A percentile compares a stretch with the other conserved stretches of the same genome.
These are phyloP conservation scores for Rotaria macrura DNA, from an alignment of 2,888 invertebrate species.

Conservation along the genomic window DNA sequence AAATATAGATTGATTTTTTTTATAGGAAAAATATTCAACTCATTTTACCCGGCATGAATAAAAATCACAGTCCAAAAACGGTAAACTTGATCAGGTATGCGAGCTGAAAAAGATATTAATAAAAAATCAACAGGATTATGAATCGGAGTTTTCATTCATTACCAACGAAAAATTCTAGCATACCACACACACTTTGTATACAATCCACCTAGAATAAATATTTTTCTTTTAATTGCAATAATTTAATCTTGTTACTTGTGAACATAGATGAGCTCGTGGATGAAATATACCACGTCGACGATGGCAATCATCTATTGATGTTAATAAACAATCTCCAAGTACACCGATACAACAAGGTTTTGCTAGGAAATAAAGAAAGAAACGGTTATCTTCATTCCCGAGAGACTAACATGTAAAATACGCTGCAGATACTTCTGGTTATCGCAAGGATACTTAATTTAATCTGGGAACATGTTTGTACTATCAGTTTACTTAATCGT, in stretches of 20 bases:
- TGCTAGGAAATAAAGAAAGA: constrained; percentile 60
- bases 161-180: constrained; percentile 75
- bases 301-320: constrained; percentile 80
- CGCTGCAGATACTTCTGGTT: too few relatives aligned
- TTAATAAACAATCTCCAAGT: constrained; percentile 83
- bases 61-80: constrained; percentile 90
- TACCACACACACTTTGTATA: constrained; percentile 74
- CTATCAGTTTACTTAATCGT: too few relatives aligned
- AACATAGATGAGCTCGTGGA: constrained; percentile 85
- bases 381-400: too few relatives aligned
- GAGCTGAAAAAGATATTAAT: not conserved
- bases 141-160: constrained; percentile 41
- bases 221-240: not conserved
- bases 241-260: constrained; percentile 60
- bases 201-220: constrained; percentile 69
- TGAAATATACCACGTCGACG: constrained; percentile 88
- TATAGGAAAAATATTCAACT: not conserved
- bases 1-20: not conserved
- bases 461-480: too few relatives aligned
- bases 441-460: too few relatives aligned
- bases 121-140: not conserved
- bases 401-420: too few relatives aligned
- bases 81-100: constrained; percentile 86
- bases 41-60: constrained; percentile 74
- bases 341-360: constrained; percentile 92